Percentiles rank a stretch among this genome's conserved stretches.
These are phyloP conservation scores for Gandaritis pyraliata DNA, from an alignment of 2,888 invertebrate genomes.

Conservation along the genomic window DNA sequence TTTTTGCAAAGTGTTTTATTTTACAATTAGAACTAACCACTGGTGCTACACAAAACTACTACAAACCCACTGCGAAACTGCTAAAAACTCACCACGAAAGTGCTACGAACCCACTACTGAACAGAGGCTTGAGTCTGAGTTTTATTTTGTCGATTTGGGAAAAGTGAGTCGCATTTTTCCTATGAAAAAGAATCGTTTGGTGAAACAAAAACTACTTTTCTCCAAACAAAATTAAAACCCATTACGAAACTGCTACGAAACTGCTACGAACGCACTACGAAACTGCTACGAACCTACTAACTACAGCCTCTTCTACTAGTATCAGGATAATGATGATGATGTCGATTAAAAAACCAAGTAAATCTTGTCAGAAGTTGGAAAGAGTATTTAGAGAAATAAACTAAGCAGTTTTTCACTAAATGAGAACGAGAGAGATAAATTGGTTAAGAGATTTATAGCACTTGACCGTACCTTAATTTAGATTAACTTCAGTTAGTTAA, in stretches of 20 bases:
- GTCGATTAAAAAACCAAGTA: background rate
- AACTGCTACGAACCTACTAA: background rate
- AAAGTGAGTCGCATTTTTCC: too few relatives aligned
- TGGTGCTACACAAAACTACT: background rate
- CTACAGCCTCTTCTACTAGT: too few relatives aligned
- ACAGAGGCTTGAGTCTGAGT: too few relatives aligned
- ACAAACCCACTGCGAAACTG: background rate
- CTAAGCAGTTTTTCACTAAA: slow-evolving; percentile 1
- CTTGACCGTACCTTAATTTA: slow-evolving; percentile 3
- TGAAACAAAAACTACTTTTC: too few relatives aligned
- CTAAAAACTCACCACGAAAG: background rate
- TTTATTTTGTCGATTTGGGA: too few relatives aligned
- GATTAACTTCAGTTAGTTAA: slow-evolving; percentile 1
- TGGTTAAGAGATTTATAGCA: background rate
- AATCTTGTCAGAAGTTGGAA: background rate
- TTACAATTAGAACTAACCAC: background rate
- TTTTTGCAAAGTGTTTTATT: background rate
- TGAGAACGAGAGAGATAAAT: slow-evolving; percentile 1
- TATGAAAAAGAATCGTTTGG: too few relatives aligned
- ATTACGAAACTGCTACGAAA: background rate
- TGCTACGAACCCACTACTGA: slow-evolving; percentile 8
- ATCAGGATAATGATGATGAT: too few relatives aligned
- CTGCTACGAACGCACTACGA: background rate
- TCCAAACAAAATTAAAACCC: background rate
- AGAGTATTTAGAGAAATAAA: background rate